Evolutionary conservation across 2,797 vertebrate genomes (phyloP), one percentile per base, ranked within the genome.

Genomic region (Sitta carolinensis): DNA sequence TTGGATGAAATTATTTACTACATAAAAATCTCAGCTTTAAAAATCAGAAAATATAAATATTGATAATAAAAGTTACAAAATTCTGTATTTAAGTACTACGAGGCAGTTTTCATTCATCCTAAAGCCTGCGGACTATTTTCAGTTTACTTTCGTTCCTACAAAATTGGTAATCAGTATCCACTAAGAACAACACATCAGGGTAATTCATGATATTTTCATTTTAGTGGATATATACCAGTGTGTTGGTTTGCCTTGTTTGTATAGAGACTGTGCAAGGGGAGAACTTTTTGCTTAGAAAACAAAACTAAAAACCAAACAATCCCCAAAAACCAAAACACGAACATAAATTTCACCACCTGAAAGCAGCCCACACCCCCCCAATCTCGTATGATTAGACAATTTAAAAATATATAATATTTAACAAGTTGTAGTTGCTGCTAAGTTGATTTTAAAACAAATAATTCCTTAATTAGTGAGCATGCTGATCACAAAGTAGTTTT

Each of bases 251-350:
- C 9, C 23, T 70, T 15, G 8, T 38, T 90, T 69, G 8, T 47
- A 36, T 58, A 18, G 7, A 58, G 6, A 2, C 5, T 2, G 1
- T 26, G 8, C 13, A 68, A n/a, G 7, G 43, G 8, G 3, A 11
- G 12, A 75, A 10, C 1, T 7, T 13, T 63, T 88, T 83, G 3
- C 16, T 92, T 69, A 9, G 32, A 84, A 77, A 47, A 26, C 17
- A 36, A 66, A 42, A 3, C 7, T 10, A 38, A 4, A 2, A 29
- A 67, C 3, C 11, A 19, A 55, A 18, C 3, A 21, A 54, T 8
- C 42, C 10, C 7, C 5, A 4, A 20, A 29, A 54, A 29, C 10
- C 7, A 27, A 92, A 50, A 8, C 6, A 32, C 6, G 63, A 78
- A 30, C 9, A 72, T 64, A 63, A 86, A 57, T 1, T 26, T 57